Evolutionary conservation across 2,888 invertebrate genomes (phyloP).

Genomic region (Fragum whitleyi): DNA sequence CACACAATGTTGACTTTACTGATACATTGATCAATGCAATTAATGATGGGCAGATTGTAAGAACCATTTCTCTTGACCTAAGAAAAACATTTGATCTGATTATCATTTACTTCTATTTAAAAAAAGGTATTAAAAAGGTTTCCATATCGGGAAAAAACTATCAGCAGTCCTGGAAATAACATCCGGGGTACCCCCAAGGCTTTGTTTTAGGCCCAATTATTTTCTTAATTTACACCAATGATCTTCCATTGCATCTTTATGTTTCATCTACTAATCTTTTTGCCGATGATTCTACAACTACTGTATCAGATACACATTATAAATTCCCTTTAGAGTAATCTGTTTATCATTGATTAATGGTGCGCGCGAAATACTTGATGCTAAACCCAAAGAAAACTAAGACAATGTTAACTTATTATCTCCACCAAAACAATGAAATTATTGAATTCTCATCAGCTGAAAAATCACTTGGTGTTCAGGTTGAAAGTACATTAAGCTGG

Average conservation of each 20-base stretch:
- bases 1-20: no score
- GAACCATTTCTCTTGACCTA: slow-evolving; percentile 2
- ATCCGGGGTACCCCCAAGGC: slow-evolving; percentile 4
- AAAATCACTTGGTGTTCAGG: slow-evolving; percentile 10
- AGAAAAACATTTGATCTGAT: slow-evolving; percentile 7
- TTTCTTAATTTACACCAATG: slow-evolving; percentile 1
- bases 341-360: background rate
- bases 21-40: background rate
- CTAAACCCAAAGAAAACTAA: slow-evolving; percentile 13
- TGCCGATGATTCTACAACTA: slow-evolving; percentile 8
- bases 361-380: background rate
- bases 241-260: background rate
- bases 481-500: slow-evolving; percentile 11
- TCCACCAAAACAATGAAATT: background rate
- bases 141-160: background rate
- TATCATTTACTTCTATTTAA: background rate
- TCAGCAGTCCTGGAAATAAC: background rate
- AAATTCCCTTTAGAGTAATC: background rate
- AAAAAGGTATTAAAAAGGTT: background rate
- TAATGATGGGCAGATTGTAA: background rate
- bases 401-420: background rate
- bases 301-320: background rate
- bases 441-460: background rate
- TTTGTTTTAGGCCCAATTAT: slow-evolving; percentile 3
- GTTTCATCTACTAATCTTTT: background rate